Percentiles rank a stretch among this genome's conserved stretches.
Evolutionary conservation across 2,113 vertebrate species (phyloP).

Genomic region (Cryptotis parvus): DNA sequence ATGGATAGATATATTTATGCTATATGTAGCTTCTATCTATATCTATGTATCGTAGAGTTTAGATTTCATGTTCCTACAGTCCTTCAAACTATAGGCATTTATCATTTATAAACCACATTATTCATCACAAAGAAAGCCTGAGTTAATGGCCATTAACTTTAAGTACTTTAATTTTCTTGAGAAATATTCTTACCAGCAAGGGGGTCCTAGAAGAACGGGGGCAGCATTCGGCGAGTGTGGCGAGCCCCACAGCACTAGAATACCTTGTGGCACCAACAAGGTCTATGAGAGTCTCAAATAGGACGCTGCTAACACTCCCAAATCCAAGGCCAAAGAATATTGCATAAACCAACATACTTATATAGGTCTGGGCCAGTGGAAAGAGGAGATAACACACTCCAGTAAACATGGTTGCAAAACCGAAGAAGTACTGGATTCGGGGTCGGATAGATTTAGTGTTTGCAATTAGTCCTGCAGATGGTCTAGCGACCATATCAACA

Average conservation of each 20-base stretch:
- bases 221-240: conserved; percentile 95
- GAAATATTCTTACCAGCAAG: conserved; percentile 92
- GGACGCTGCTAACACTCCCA: conserved; percentile 96
- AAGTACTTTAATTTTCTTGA: not conserved
- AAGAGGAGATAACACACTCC: conserved; percentile 95
- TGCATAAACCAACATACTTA: conserved; percentile 93
- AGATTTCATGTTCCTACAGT: not conserved
- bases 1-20: no score
- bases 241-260: conserved; percentile 97
- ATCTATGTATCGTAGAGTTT: no score
- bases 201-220: conserved; percentile 97
- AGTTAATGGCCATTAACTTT: not conserved
- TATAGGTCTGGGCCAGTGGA: conserved; percentile 91
- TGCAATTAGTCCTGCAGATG: conserved; percentile 94
- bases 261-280: conserved; percentile 95
- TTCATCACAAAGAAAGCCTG: not conserved
- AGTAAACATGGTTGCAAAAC: conserved; percentile 95
- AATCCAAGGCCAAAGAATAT: conserved; percentile 97
- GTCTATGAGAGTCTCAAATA: conserved; percentile 98
- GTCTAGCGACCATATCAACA: conserved; percentile 97
- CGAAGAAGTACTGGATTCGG: conserved; percentile 97
- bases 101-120: not conserved
- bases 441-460: conserved; percentile 94
- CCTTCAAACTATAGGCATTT: not conserved
- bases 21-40: no score